Base-by-base conservation (phyloP, 2,113 vertebrate species). In the Panurus biarmicus region DNA sequence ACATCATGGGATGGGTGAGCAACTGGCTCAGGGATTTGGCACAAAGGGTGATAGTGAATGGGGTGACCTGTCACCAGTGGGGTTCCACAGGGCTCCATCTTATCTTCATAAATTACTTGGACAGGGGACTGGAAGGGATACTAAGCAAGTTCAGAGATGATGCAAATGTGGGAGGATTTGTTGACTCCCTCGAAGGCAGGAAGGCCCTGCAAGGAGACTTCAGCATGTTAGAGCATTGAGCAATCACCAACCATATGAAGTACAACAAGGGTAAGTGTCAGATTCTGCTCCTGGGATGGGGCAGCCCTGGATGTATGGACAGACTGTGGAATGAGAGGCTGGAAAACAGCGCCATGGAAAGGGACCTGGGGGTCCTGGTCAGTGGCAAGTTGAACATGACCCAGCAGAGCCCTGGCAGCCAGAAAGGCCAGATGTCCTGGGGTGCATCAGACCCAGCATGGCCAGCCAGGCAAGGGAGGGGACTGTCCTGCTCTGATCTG, bases 361-460 rank as follows among this genome's bases (percentile, higher is more conserved):
- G 54, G 54, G 44, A 81, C 19, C 4, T 70, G 19, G 6, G 28
- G 2, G 4, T n/a, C 11, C 65, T 50, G 14, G 5, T 29, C 9
- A 15, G 1, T 29, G 44, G 2, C 9, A 50, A 60, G 15, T 4
- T 42, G 78, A 18, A 19, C 2, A 9, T 18, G 54, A 69, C 4
- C 2, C 44, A 70, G 53, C 35, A 81, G 64, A 47, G 51, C n/a
- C 14, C 42, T 26, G n/a, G 28, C 42, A 50, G 29, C 45, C 54
- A 42, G 44, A 35, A 58, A 44, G 18, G 44, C 29, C 44, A 69
- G 12, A 1, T 48, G 53, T 28, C 35, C 44, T 40, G 35, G 29
- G 28, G 42, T 0, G 4, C 53, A 48, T 26, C 44, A 40, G 35
- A 24, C 0, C 0, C 54, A 50, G 5, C 19, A 42, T 12, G 0